phyloP scores from a whole-genome alignment of 2,888 invertebrate species.

The Polylopha cassiicola region DNA sequence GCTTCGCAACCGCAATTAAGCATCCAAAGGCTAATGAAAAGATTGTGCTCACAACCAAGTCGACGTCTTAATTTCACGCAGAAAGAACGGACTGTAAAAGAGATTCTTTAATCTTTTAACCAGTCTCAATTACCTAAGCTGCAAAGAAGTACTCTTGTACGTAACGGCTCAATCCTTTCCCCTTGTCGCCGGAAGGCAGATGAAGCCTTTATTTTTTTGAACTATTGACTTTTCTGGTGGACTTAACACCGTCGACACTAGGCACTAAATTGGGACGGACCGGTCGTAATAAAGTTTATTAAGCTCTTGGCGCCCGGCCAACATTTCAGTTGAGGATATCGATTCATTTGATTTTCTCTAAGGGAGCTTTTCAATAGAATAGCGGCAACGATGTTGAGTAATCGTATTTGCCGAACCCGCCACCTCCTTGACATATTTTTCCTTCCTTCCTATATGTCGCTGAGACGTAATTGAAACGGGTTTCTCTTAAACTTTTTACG shows the following conservation, averaged over 20 bases:
- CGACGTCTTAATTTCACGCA: too few species aligned
- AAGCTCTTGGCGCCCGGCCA: constrained; percentile 68
- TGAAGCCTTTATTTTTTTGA: constrained; percentile 22
- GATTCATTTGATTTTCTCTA: constrained; percentile 54
- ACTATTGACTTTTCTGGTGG: constrained; percentile 25
- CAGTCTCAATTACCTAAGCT: too few species aligned
- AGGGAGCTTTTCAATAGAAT: constrained; percentile 36
- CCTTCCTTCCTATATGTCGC: constrained; percentile 21
- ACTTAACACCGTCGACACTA: constrained; percentile 37
- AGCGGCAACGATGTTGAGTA: constrained; percentile 22
- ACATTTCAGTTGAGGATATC: constrained; percentile 52
- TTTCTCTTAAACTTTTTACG: constrained; percentile 19
- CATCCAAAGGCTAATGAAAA: too few species aligned
- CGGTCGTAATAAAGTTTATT: constrained; percentile 54
- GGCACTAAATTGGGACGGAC: constrained; percentile 39
- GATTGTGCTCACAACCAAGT: too few species aligned
- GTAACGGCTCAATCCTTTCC: too few species aligned
- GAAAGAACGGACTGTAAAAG: too few species aligned
- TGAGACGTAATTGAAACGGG: constrained; percentile 21
- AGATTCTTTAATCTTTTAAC: too few species aligned
- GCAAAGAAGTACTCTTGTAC: too few species aligned
- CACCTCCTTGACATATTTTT: constrained; percentile 22
- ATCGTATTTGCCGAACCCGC: constrained; percentile 23
- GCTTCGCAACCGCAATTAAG: too few species aligned
- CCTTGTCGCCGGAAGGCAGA: constrained; percentile 4